Evolutionary conservation across 1,140 invertebrate genomes (phyloP).

Genomic region (Drosophila repleta): DNA sequence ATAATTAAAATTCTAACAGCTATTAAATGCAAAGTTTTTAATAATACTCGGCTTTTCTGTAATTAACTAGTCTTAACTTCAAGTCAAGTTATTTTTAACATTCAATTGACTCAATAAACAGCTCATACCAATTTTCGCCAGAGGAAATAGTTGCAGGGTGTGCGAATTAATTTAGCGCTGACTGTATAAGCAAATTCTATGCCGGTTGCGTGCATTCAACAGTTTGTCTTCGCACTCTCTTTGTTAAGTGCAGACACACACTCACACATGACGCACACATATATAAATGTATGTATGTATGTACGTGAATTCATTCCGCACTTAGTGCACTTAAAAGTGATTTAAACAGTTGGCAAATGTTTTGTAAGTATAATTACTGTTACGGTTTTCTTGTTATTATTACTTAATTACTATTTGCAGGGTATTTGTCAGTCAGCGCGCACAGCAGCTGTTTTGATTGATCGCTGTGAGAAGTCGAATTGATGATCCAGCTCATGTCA

Average conservation of each 20-base stretch:
- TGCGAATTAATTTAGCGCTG: neutral
- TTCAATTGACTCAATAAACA: neutral
- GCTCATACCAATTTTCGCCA: too few species aligned
- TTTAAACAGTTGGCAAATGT: neutral
- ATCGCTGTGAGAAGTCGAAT: constrained; percentile 19
- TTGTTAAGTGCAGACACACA: neutral
- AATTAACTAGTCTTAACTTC: too few species aligned
- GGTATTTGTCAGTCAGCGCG: neutral
- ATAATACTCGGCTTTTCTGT: too few species aligned
- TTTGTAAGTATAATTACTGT: neutral
- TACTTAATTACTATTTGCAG: neutral
- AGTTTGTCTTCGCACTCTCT: neutral
- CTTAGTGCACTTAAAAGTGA: too few species aligned
- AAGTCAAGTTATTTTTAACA: neutral
- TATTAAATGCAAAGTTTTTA: too few species aligned
- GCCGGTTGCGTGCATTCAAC: neutral
- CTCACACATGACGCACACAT: neutral
- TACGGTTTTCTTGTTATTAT: neutral
- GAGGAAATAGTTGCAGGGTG: neutral
- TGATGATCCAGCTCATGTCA: constrained; percentile 27
- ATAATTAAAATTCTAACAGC: too few species aligned
- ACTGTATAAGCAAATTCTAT: neutral
- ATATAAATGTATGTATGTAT: neutral
- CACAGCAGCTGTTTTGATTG: constrained; percentile 3
- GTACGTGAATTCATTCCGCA: neutral